Evolutionary conservation across 2,888 invertebrate species (phyloP).

Genomic region (Sinhomidia bicolor): DNA sequence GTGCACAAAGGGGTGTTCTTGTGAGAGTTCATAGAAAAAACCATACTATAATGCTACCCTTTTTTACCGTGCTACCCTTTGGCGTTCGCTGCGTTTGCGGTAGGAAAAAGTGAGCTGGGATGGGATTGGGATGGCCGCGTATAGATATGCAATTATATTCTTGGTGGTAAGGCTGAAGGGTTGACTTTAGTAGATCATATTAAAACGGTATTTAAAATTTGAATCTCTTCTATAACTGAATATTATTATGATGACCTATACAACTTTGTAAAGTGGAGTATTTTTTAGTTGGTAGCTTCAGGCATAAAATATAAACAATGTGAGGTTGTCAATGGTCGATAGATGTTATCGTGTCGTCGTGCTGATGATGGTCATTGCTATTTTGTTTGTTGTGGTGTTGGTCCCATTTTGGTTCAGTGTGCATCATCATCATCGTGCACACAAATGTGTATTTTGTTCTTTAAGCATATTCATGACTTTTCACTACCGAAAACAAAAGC

Average conservation of each 20-base stretch:
- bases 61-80: background rate
- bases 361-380: background rate
- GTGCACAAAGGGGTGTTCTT: background rate
- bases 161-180: background rate
- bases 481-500: no score
- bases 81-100: no score
- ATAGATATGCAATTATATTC: no score
- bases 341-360: background rate
- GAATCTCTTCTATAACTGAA: background rate
- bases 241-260: no score
- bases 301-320: background rate
- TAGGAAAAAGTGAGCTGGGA: no score
- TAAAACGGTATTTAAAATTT: background rate
- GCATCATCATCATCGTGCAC: no score
- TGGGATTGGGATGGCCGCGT: background rate
- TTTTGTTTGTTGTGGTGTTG: no score
- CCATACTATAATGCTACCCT: no score
- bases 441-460: no score
- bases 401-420: no score
- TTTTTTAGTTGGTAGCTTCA: background rate
- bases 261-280: no score
- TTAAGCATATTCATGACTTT: no score
- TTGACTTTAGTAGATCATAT: background rate
- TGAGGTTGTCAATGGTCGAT: background rate
- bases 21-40: background rate